Percentiles rank a stretch among this genome's conserved stretches.
These are phyloP conservation scores for Chloroclystis v-ata DNA, from an alignment of 2,888 invertebrate species.

Conservation along the genomic window DNA sequence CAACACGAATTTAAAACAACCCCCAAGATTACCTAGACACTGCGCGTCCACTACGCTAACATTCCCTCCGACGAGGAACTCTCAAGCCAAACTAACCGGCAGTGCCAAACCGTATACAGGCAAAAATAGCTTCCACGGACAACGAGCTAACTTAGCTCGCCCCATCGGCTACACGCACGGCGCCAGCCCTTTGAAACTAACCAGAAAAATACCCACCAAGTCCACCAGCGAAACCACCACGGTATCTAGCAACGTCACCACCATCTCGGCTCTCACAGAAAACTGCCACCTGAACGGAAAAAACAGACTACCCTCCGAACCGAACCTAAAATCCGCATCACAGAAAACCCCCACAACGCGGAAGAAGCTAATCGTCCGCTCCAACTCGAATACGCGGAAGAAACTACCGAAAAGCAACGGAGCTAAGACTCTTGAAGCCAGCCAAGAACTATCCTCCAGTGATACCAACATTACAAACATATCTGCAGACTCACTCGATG, in stretches of 20 bases:
- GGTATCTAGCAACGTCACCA: constrained; percentile 58
- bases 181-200: constrained; percentile 54
- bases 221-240: constrained; percentile 46
- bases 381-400: constrained; percentile 64
- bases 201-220: constrained; percentile 55
- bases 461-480: constrained; percentile 73
- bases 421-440: constrained; percentile 52
- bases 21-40: constrained; percentile 52
- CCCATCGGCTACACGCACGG: constrained; percentile 61
- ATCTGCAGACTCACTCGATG: constrained; percentile 67
- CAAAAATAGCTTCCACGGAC: constrained; percentile 65
- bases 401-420: constrained; percentile 59
- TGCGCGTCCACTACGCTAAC: constrained; percentile 68
- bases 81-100: constrained; percentile 51
- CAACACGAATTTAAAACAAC: constrained; percentile 64
- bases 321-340: constrained; percentile 52
- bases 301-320: constrained; percentile 62
- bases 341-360: constrained; percentile 48
- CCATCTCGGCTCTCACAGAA: constrained; percentile 64
- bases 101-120: constrained; percentile 59
- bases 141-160: constrained; percentile 66
- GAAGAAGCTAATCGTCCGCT: constrained; percentile 66
- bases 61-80: constrained; percentile 69
- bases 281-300: constrained; percentile 71
- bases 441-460: constrained; percentile 69